A percentile compares a stretch with the other conserved stretches of the same genome.
Evolutionary conservation across 2,888 invertebrate species (phyloP).

Genomic region (Andrena fulva): DNA sequence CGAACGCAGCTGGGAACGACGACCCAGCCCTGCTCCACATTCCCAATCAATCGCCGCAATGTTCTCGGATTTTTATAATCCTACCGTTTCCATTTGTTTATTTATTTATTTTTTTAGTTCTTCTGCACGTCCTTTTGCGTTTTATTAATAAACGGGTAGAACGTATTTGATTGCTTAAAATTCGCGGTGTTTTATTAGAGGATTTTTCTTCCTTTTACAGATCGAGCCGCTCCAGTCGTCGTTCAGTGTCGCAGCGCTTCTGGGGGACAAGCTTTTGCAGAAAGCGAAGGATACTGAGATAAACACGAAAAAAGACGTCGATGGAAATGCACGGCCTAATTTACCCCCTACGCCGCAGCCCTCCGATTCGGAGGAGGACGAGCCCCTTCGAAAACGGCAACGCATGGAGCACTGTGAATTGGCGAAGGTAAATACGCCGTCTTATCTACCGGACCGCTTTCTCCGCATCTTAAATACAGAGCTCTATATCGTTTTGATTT

Average conservation of each 20-base stretch:
- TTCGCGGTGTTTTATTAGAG: neutral
- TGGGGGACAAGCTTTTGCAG: constrained; percentile 77
- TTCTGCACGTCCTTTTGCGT: neutral
- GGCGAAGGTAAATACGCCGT: constrained; percentile 83
- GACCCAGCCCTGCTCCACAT: neutral
- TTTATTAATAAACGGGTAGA: neutral
- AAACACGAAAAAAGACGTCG: constrained; percentile 40
- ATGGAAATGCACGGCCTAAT: constrained; percentile 56
- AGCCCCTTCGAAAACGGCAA: constrained; percentile 85
- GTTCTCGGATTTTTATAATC: neutral
- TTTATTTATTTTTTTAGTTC: neutral
- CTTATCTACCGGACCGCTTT: constrained; percentile 31
- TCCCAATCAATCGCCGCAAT: neutral
- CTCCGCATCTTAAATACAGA: constrained; percentile 25
- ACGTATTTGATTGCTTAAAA: neutral
- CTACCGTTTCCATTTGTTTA: neutral
- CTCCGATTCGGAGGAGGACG: constrained; percentile 93
- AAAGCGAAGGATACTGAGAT: constrained; percentile 40
- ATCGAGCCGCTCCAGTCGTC: constrained; percentile 80
- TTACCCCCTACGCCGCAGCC: constrained; percentile 91
- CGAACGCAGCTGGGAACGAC: constrained; percentile 42
- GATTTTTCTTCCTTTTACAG: constrained; percentile 67
- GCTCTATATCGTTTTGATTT: constrained; percentile 22
- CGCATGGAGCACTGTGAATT: constrained; percentile 87
- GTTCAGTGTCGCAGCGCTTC: constrained; percentile 82